Percentiles rank a stretch among this genome's conserved stretches.
phyloP scores from a whole-genome alignment of 2,113 vertebrate genomes.

The Pongo pygmaeus region DNA sequence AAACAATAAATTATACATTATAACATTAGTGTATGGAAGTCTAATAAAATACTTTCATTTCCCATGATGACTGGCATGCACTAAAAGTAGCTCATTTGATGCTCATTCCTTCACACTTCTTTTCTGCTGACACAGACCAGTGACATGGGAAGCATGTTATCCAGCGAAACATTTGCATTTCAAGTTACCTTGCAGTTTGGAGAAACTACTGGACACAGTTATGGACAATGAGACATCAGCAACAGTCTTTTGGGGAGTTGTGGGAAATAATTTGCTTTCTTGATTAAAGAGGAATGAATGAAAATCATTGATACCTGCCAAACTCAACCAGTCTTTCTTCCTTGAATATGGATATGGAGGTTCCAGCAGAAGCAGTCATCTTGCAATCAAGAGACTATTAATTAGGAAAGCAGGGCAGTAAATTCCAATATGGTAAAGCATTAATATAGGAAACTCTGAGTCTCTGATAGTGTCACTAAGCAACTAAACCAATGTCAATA shows the following conservation, averaged over 20 bases:
- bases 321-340: neutral
- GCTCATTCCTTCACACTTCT: neutral
- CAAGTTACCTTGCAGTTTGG: neutral
- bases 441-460: neutral
- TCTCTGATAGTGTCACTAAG: neutral
- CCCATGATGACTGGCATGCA: neutral
- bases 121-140: neutral
- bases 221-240: neutral
- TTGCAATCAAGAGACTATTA: neutral
- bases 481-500: neutral
- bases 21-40: neutral
- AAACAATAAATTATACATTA: neutral
- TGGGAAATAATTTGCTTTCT: neutral
- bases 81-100: neutral
- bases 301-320: neutral
- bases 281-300: neutral
- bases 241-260: neutral
- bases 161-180: neutral
- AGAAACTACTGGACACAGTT: neutral
- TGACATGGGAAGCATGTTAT: rapidly evolving
- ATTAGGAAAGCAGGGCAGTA: neutral
- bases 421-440: neutral
- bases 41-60: neutral
- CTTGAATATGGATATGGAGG: neutral
- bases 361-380: neutral